Evolutionary conservation across 2,113 vertebrate species (phyloP).

Genomic region (Pyxicephalus adspersus): DNA sequence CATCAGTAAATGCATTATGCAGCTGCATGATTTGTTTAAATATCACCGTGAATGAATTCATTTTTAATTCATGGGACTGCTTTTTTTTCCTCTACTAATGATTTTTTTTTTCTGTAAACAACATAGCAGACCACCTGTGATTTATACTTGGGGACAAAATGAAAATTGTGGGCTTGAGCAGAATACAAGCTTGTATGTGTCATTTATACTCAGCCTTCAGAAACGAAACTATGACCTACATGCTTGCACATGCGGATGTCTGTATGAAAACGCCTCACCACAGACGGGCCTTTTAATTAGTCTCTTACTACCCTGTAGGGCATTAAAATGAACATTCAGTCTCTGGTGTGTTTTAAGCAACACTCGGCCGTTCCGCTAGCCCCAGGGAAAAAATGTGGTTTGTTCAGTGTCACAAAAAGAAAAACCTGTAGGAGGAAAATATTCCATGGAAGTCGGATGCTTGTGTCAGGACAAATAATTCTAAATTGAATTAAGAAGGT

Average conservation of each 20-base stretch:
- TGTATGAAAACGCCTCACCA: conserved; percentile 23
- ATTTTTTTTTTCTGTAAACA: conserved; percentile 40
- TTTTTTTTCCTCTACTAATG: conserved; percentile 15
- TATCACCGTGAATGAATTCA: conserved; percentile 23
- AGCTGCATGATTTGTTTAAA: conserved; percentile 13
- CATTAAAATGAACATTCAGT: conserved; percentile 35
- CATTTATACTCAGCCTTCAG: conserved; percentile 28
- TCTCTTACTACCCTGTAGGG: conserved; percentile 32
- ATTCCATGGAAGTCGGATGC: not conserved
- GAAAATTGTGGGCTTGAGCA: conserved; percentile 30
- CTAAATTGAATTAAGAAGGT: no score
- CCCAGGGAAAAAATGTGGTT: not conserved
- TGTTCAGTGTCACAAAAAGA: conserved; percentile 18
- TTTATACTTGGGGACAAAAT: conserved; percentile 30
- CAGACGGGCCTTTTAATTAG: conserved; percentile 39
- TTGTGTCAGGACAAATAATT: no score
- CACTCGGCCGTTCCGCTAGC: conserved; percentile 15
- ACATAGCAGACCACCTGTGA: conserved; percentile 43
- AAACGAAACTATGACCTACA: conserved; percentile 26
- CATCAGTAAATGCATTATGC: conserved; percentile 9
- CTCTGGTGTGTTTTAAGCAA: conserved; percentile 45
- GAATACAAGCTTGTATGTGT: conserved; percentile 24
- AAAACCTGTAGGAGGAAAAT: conserved; percentile 26
- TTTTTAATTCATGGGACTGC: conserved; percentile 37
- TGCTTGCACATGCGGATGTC: conserved; percentile 34